Evolutionary conservation across 2,797 vertebrate genomes (phyloP).

Genomic region (Poeciliopsis infans): DNA sequence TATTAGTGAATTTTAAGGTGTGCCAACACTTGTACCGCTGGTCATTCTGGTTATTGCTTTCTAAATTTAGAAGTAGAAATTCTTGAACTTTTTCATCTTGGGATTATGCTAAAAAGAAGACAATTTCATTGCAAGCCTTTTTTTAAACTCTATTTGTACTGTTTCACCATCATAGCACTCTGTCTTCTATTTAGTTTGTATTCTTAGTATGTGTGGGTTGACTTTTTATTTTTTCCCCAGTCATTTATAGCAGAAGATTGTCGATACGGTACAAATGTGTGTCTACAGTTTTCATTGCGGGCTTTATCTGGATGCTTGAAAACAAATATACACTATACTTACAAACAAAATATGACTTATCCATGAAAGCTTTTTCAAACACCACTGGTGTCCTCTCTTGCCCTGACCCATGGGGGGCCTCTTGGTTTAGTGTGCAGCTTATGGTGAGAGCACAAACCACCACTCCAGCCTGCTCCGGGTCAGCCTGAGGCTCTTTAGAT

Average conservation of each 20-base stretch:
- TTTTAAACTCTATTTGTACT: neutral
- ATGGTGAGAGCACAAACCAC: constrained; percentile 7
- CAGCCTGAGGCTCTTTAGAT: constrained; percentile 20
- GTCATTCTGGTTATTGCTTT: neutral
- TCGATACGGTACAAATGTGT: neutral
- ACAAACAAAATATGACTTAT: neutral
- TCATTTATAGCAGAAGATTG: neutral
- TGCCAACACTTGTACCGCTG: neutral
- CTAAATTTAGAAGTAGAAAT: neutral
- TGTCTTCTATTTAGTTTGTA: neutral
- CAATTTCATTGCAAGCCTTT: neutral
- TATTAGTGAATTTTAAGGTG: neutral
- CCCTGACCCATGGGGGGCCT: neutral
- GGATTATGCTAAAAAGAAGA: neutral
- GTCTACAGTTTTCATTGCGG: neutral
- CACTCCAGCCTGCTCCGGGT: constrained; percentile 9
- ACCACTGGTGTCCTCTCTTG: neutral
- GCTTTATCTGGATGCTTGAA: neutral
- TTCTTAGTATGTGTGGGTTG: neutral
- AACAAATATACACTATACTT: neutral
- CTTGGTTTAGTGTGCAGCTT: constrained; percentile 5
- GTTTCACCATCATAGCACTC: neutral
- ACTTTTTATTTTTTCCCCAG: neutral
- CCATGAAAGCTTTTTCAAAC: constrained; percentile 11
- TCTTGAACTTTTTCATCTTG: neutral